Evolutionary conservation across 30 jellyfish, hydroid and myxozoan genomes (phyloP), one percentile per base, ranked within the genome.

Genomic region (Aurelia coerulea): DNA sequence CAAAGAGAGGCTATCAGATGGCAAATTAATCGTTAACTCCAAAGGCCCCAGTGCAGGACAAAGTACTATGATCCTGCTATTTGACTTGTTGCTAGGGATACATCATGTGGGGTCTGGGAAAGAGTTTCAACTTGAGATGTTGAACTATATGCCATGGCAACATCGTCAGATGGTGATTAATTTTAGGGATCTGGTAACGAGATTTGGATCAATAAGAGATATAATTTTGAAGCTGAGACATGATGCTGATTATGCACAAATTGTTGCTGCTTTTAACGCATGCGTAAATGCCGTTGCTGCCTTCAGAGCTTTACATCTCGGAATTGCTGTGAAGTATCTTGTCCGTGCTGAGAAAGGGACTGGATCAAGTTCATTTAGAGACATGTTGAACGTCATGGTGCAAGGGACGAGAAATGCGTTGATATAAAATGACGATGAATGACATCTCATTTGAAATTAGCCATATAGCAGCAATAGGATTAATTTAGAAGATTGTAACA

Each of bases 31-130:
- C 13, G 87, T 83, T n/a, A 71, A 72, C 62, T 82, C 92, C 0
- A 83, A 83, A 50, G 92, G 92, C 2, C 86, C 92, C 10, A 83
- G 86, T 41, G 92, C 92, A 32, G 92, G 92, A 5, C 92, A 83
- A 49, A 83, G 92, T 32, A 59, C 92, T 34, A 83, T 83, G 92
- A 71, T 83, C 14, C 10, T 83, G 32, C 52, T 74, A 31, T 83
- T 83, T 71, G 92, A 83, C 46, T 65, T 83, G 60, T 31, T 83
- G 78, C 92, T 83, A 7, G 92, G 92, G 32, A 83, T 83, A n/a
- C 46, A 41, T 37, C 92, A 83, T 80, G 19, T 60, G 62, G 92
- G 84, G 12, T 2, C 85, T 70, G 92, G 92, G 81, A 83, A 83
- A 49, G 92, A 83, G 60, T 83, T 83, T 42, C 92, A 83, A 72